Evolutionary conservation across 2,113 vertebrate species (phyloP).

Genomic region (Scatophagus argus): DNA sequence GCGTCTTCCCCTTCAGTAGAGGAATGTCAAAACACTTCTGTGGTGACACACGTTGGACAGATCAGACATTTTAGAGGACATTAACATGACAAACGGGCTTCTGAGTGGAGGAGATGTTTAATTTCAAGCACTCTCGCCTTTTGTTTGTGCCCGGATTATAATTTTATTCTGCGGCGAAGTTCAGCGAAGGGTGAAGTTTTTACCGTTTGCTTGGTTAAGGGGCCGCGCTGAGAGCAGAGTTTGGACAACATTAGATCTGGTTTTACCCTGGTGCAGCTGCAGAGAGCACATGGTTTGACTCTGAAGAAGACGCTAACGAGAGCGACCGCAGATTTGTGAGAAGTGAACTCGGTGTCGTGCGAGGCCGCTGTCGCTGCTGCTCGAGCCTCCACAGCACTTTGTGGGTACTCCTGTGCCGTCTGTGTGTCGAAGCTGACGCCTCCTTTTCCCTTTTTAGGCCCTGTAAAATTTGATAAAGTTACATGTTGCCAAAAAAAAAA

Average conservation of each 20-base stretch:
- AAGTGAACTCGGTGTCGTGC: background rate
- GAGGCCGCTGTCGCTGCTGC: background rate
- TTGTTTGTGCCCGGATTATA: conserved; percentile 8
- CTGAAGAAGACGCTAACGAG: background rate
- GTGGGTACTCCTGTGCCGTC: background rate
- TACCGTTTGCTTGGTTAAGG: background rate
- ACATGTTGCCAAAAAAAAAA: background rate
- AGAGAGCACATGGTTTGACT: background rate
- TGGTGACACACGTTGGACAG: too few relatives aligned
- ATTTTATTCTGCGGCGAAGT: conserved; percentile 6
- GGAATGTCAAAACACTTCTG: too few relatives aligned
- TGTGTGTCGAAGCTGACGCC: background rate
- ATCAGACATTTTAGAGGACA: too few relatives aligned
- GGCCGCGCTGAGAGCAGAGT: conserved; percentile 16
- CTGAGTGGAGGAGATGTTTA: too few relatives aligned
- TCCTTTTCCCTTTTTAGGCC: too few relatives aligned
- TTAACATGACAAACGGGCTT: too few relatives aligned
- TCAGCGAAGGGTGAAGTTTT: conserved; percentile 29
- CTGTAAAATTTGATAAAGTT: too few relatives aligned
- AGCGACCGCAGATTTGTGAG: background rate
- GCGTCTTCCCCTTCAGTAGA: too few relatives aligned
- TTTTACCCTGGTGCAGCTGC: background rate
- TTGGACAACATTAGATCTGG: background rate
- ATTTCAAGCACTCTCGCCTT: background rate
- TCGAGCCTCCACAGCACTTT: background rate